A percentile compares a stretch with the other conserved stretches of the same genome.
These are phyloP conservation scores for Carollia perspicillata DNA, from an alignment of 2,113 vertebrate species.

Conservation along the genomic window DNA sequence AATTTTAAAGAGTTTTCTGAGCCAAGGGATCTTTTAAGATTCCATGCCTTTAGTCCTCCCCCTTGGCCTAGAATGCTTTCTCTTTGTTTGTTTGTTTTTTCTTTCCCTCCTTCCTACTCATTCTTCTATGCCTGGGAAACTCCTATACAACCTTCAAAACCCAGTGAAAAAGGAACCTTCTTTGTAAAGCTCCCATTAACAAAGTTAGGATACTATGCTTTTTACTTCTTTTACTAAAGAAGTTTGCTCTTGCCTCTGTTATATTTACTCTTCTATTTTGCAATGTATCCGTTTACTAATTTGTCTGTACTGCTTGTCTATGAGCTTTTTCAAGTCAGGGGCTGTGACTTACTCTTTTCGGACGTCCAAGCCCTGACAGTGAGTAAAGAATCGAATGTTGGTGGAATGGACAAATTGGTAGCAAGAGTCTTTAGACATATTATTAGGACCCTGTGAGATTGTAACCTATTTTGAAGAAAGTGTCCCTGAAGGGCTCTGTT, in stretches of 20 bases:
- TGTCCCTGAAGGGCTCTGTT: background rate
- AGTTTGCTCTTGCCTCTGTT: background rate
- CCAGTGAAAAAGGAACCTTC: background rate
- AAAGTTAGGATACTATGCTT: background rate
- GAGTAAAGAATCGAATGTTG: background rate
- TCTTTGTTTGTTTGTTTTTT: background rate
- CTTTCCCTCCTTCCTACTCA: background rate
- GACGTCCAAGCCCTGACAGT: background rate
- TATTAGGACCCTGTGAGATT: background rate
- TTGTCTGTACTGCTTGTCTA: background rate
- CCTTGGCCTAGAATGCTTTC: background rate
- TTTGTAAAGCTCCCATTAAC: background rate
- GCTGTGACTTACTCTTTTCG: background rate
- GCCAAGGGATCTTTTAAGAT: background rate
- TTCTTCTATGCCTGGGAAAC: conserved; percentile 26
- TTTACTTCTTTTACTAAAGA: background rate
- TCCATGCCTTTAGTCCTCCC: background rate
- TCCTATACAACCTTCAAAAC: conserved; percentile 26
- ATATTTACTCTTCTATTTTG: conserved; percentile 14
- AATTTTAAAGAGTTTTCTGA: conserved; percentile 40
- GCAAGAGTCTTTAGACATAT: background rate
- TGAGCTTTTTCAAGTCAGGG: background rate
- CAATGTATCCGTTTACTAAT: background rate
- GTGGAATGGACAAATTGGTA: background rate
- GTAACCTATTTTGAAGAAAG: background rate